Conservation (phyloP, 1,140 invertebrate species). For the Mamestra configurata region DNA sequence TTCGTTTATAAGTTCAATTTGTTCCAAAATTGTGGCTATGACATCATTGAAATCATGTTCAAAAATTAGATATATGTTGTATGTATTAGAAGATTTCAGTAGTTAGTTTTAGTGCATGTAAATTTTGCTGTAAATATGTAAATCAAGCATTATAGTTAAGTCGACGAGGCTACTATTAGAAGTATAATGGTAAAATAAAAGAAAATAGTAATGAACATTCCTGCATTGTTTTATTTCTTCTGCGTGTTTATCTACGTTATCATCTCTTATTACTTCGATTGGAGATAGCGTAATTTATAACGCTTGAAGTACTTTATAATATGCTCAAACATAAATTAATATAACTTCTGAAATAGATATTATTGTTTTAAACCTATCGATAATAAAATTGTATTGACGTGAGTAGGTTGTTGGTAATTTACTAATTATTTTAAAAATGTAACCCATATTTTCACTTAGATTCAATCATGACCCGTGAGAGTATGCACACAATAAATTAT, state of each 20-base stretch:
- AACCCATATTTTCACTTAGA: too few relatives aligned
- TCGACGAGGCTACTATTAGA: slow-evolving; percentile 74
- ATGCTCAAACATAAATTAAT: slow-evolving; percentile 3
- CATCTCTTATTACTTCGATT: slow-evolving; percentile 35
- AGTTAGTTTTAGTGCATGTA: slow-evolving; percentile 51
- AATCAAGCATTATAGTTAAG: slow-evolving; percentile 60
- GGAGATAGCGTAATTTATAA: slow-evolving; percentile 30
- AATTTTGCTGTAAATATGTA: slow-evolving; percentile 62
- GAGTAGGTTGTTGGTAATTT: too few relatives aligned
- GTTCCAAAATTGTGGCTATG: slow-evolving; percentile 78
- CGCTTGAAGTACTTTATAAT: slow-evolving; percentile 3
- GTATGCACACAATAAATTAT: too few relatives aligned
- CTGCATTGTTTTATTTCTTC: slow-evolving; percentile 67
- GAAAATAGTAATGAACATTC: slow-evolving; percentile 62
- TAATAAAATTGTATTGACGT: background rate
- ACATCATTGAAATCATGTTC: slow-evolving; percentile 67
- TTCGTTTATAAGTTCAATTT: slow-evolving; percentile 68
- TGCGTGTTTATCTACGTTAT: slow-evolving; percentile 35
- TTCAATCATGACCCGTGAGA: too few relatives aligned
- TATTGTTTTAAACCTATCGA: background rate
- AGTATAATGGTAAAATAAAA: slow-evolving; percentile 61
- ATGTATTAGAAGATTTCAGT: background rate
- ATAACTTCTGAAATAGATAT: background rate
- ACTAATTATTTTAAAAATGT: too few relatives aligned
- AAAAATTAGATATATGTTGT: slow-evolving; percentile 51